Evolutionary conservation across 2,113 vertebrate species (phyloP), one percentile per base, ranked within the genome.

Genomic region (Bombycilla garrulus): DNA sequence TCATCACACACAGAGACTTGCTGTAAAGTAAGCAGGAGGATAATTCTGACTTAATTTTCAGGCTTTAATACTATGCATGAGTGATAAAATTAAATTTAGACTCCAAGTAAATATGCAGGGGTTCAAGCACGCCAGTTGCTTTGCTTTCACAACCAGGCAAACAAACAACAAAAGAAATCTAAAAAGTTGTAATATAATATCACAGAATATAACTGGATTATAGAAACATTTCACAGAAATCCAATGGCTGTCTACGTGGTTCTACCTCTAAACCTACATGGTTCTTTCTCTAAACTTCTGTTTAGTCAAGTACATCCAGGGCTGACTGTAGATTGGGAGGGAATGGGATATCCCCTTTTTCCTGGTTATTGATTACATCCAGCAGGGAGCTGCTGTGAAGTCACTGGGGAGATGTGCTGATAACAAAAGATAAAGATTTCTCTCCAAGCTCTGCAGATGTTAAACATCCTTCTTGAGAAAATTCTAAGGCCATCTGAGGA

Each of bases 41-140:
- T 90, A 88, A 78, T 74, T 94, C 79, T 90, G 69, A 58, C 82
- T 92, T 95, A 94, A 90, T 96, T 94, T 94, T 83, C 76, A 83
- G 44, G 50, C 70, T 89, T 90, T 62, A 90, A 90, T 93, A 78
- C 51, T 60, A 78, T 18, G 47, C 42, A 40, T 24, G 56, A 88
- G 64, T 48, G 61, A 82, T 83, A 92, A 91, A 94, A 94, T 90
- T 88, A 96, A 92, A 93, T 90, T 93, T 73, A 86, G 64, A 45
- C 71, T 80, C 35, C 21, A 7, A 90, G 54, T 58, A 88, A 91
- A 90, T 58, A 83, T 4, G 35, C 90, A 81, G 40, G 45, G 44
- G 21, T 88, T 96, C 74, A 86, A 85, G 56, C 31, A 71, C 20
- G 18, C 35, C 36, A 4, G 56, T 36, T 57, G 40, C 36, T 51